Evolutionary conservation across 2,888 invertebrate genomes (phyloP).

Genomic region (Punctoribates punctum): DNA sequence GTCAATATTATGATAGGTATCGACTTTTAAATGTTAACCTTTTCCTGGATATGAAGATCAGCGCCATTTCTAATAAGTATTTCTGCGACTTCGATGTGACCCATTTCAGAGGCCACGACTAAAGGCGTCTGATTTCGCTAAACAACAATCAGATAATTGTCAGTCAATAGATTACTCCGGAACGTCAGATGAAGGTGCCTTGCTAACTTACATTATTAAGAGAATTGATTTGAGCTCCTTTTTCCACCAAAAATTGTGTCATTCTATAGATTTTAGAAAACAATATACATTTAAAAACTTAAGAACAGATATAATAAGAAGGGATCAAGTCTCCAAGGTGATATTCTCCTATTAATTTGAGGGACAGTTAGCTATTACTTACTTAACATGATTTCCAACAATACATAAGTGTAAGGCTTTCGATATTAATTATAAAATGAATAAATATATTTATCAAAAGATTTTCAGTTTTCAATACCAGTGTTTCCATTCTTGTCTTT

Average conservation of each 20-base stretch:
- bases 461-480: conserved; percentile 35
- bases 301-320: too few species aligned
- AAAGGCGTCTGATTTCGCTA: conserved; percentile 64
- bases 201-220: conserved; percentile 70
- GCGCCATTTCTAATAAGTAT: conserved; percentile 63
- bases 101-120: conserved; percentile 71
- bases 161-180: too few species aligned
- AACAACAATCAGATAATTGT: too few species aligned
- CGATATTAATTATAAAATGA: too few species aligned
- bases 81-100: conserved; percentile 64
- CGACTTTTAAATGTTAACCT: conserved; percentile 52
- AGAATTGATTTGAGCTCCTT: conserved; percentile 68
- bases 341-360: too few species aligned
- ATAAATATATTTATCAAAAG: conserved; percentile 6
- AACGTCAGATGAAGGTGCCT: too few species aligned
- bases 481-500: conserved; percentile 48
- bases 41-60: conserved; percentile 64
- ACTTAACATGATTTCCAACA: conserved; percentile 69
- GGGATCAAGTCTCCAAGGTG: too few species aligned
- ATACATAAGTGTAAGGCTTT: conserved; percentile 76
- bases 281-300: too few species aligned
- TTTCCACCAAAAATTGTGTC: conserved; percentile 65
- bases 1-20: too few species aligned
- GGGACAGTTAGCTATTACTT: too few species aligned
- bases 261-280: conserved; percentile 41